Conservation (phyloP, 1,140 invertebrate species). For the Zaprionus ghesquierei region DNA sequence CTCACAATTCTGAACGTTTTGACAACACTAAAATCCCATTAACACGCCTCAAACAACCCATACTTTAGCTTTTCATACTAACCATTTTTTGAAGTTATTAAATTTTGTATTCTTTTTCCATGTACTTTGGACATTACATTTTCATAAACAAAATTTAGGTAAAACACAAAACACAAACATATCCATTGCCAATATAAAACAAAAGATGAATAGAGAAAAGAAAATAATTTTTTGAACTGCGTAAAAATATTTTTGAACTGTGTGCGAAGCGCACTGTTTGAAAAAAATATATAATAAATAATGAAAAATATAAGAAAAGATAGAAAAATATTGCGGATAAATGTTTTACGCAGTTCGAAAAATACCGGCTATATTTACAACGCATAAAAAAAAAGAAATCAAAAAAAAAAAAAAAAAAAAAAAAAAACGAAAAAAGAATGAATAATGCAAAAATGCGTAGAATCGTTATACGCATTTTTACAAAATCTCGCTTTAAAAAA, state of each 20-base stretch:
- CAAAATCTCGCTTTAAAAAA: constrained; percentile 15
- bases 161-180: background rate
- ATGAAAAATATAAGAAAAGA: background rate
- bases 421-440: background rate
- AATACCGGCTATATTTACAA: background rate
- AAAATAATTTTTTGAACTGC: constrained; percentile 17
- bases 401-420: constrained; percentile 5
- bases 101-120: background rate
- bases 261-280: background rate
- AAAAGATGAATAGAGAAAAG: background rate
- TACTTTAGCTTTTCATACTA: background rate
- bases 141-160: background rate
- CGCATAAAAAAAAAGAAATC: constrained; percentile 9
- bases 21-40: background rate
- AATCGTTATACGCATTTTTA: constrained; percentile 61
- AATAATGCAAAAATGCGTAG: constrained; percentile 37
- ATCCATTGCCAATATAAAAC: background rate
- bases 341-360: constrained; percentile 55
- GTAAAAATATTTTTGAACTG: constrained; percentile 19
- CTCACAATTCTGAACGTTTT: background rate
- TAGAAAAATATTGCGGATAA: constrained; percentile 18
- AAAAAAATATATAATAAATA: constrained; percentile 2
- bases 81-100: background rate
- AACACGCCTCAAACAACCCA: background rate
- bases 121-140: constrained; percentile 6